Conservation (phyloP, 37 sponge, comb jelly and placozoan species). For the Ephydatia muelleri region DNA sequence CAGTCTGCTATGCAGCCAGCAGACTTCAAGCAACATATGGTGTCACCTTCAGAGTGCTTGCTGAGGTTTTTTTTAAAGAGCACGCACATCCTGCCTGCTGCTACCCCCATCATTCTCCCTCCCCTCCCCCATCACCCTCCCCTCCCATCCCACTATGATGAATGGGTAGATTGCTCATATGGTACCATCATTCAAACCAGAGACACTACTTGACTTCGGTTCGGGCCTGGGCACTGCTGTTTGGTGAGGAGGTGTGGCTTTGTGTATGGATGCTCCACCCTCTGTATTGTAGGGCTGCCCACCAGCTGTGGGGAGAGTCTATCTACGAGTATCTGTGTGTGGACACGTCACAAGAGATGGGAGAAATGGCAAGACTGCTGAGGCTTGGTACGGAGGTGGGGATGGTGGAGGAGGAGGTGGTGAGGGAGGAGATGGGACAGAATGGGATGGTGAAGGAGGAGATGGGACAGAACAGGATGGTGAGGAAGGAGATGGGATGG, state of each 20-base stretch:
- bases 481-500: no score
- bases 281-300: slow-evolving; percentile 69
- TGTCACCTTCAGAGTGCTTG: slow-evolving; percentile 69
- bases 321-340: slow-evolving; percentile 79
- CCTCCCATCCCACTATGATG: neutral
- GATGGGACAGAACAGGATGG: neutral
- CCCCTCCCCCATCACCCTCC: neutral
- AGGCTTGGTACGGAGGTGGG: slow-evolving; percentile 23
- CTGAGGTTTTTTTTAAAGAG: slow-evolving; percentile 61
- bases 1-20: slow-evolving; percentile 70
- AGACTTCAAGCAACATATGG: slow-evolving; percentile 78
- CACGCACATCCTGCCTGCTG: neutral
- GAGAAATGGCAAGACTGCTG: slow-evolving; percentile 57
- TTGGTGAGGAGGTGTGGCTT: slow-evolving; percentile 59
- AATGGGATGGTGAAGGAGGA: neutral
- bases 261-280: neutral
- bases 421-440: neutral
- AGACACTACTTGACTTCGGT: slow-evolving; percentile 91
- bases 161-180: slow-evolving; percentile 54
- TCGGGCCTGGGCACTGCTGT: slow-evolving; percentile 92
- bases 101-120: neutral
- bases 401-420: neutral
- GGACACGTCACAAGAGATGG: slow-evolving; percentile 74
- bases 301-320: slow-evolving; percentile 66
- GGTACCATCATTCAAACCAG: slow-evolving; percentile 65